Percentiles rank a stretch among this genome's conserved stretches.
These are phyloP conservation scores for Antedon mediterranea DNA, from an alignment of 53 echinoderm and acorn worm genomes.

Conservation along the genomic window DNA sequence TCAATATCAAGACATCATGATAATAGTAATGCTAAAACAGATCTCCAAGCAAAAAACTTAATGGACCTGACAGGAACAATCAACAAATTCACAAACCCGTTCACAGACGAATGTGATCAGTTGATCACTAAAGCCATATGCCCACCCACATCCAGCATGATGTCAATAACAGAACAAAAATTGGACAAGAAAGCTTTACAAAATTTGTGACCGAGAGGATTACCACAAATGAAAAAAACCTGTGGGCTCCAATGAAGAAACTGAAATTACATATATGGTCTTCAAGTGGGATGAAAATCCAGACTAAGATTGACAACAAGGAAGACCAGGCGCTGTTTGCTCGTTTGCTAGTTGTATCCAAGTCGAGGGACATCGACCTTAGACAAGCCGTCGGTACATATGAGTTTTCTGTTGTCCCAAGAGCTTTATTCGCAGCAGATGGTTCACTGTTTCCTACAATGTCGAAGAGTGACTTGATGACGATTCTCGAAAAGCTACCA, in stretches of 20 bases:
- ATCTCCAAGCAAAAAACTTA: not conserved
- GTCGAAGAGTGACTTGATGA: constrained; percentile 5
- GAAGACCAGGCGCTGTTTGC: constrained; percentile 13
- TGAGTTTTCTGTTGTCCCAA: constrained; percentile 4
- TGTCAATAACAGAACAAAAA: not conserved
- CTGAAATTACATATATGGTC: constrained; percentile 12
- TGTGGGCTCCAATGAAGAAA: constrained; percentile 19
- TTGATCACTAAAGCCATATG: constrained; percentile 8
- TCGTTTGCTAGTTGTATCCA: constrained; percentile 11
- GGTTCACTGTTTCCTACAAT: not conserved
- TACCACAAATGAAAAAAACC: not conserved
- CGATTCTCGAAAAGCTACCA: not conserved
- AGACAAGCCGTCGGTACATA: not conserved
- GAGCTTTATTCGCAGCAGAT: constrained; percentile 1
- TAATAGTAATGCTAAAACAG: not conserved
- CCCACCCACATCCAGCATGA: not conserved
- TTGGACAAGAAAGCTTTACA: not conserved
- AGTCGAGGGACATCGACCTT: constrained; percentile 1
- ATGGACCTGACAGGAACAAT: not conserved
- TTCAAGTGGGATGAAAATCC: no score
- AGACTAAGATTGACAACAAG: no score
- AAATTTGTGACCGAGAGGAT: constrained; percentile 11
- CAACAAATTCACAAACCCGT: constrained; percentile 4
- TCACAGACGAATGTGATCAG: not conserved
- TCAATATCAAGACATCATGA: no score